These are phyloP conservation scores for Cyphomyrus plagiostoma DNA, from an alignment of 2,113 vertebrate genomes.

Conservation along the genomic window DNA sequence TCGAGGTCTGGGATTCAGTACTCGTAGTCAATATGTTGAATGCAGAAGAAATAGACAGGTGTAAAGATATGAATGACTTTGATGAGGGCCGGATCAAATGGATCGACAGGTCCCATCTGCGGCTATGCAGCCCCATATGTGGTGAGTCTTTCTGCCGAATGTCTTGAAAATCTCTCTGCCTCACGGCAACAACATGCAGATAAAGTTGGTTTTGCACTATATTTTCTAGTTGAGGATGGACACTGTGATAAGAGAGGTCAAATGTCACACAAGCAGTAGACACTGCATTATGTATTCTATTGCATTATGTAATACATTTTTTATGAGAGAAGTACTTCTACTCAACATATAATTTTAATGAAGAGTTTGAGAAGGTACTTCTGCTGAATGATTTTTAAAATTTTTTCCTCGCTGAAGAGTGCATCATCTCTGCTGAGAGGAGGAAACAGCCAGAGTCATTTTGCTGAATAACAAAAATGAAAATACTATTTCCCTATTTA, in stretches of 20 bases:
- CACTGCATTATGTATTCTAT: slow-evolving; percentile 39
- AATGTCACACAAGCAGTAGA: slow-evolving; percentile 54
- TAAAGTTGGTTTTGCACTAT: slow-evolving; percentile 44
- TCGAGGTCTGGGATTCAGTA: neutral
- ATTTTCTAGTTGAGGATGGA: slow-evolving; percentile 40
- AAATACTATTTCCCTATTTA: slow-evolving; percentile 11
- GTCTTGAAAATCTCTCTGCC: slow-evolving; percentile 28
- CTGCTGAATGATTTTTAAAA: slow-evolving; percentile 13
- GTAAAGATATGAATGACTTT: neutral
- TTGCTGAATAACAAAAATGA: slow-evolving; percentile 45
- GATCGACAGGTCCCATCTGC: neutral
- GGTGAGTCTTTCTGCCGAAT: neutral
- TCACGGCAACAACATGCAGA: slow-evolving; percentile 43
- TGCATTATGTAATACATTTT: slow-evolving; percentile 53
- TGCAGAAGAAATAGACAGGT: neutral
- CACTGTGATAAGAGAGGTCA: slow-evolving; percentile 42
- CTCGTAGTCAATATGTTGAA: neutral
- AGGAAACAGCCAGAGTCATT: slow-evolving; percentile 32
- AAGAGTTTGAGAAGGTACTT: slow-evolving; percentile 33
- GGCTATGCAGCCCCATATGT: neutral
- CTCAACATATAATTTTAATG: slow-evolving; percentile 47
- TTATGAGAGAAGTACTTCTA: slow-evolving; percentile 40
- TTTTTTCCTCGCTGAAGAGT: slow-evolving; percentile 15
- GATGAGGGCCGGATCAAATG: neutral
- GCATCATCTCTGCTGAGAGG: slow-evolving; percentile 43